Base-by-base conservation (phyloP, 2,888 invertebrate species). In the Eurois occulta region DNA sequence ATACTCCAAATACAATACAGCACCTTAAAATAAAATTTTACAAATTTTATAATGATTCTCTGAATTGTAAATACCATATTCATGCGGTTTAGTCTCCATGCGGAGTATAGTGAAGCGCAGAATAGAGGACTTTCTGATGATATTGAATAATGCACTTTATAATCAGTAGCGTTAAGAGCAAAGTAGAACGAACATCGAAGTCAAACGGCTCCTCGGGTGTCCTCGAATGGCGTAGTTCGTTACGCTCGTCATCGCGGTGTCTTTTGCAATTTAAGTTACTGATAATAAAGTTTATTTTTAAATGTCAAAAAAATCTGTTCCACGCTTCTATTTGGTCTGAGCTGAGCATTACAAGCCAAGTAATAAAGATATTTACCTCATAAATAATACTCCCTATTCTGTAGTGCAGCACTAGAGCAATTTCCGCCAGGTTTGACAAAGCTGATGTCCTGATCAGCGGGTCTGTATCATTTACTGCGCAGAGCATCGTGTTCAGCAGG, bases 341-440 rank as follows among this genome's bases (percentile, higher is more conserved):
- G 32, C 21, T n/a, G n/a, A n/a, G n/a, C n/a, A 55, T 55, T 5
- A 55, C 1, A 62, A 46, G 24, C 0, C 7, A 28, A 28, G 28
- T 64, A 16, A 35, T 41, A 3, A 60, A 62, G 8, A 64, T 67
- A 78, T 75, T 85, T 86, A 98, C 98, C 97, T 99, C 99, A 85
- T 97, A 97, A 75, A 98, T 95, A 78, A 98, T 97, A 78, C 97
- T 95, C 46, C 98, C 98, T 10, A 99, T 94, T 89, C 97, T 97
- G 90, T 98, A 98, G 74, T 98, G 97, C 65, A 99, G 94, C 7
- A 98, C 97, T 86, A 97, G 96, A 87, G 98, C 98, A 28, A 99
- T 96, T 94, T 99, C 98, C 0, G 98, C 99, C 65, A 99, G 95
- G 93, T 98, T 98, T 0, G 99, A 98, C 74, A 99, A 95, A 90